Evolutionary conservation across 2,113 vertebrate genomes (phyloP), one percentile per base, ranked within the genome.

Genomic region (Passerina amoena): DNA sequence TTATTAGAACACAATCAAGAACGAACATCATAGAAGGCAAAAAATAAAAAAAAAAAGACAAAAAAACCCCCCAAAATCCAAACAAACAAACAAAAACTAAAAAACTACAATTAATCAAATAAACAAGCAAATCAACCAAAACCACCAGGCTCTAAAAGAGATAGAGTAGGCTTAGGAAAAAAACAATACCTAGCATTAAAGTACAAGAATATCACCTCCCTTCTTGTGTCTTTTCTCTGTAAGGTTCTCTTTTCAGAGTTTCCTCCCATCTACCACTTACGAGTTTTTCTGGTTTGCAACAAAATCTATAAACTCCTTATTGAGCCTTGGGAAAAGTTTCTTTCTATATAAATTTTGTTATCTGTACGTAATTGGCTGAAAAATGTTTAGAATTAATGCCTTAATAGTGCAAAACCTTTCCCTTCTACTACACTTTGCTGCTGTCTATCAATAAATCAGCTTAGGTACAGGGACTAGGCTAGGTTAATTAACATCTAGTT

Each of bases 111-210:
- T 35, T 33, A 20, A 33, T 25, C 17, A 44, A 30, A 6, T 24
- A 68, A 60, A 2, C 16, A 56, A 56, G 37, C 4, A n/a, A 65
- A 57, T 10, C 25, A 69, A 25, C 6, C 20, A 14, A 35, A 51
- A 25, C 0, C 7, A 15, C 6, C 30, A 57, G 4, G 2, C 6
- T 68, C 33, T 42, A 23, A 59, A 18, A 70, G 21, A 48, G 6
- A 44, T 5, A 14, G 3, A 83, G 5, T 31, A 45, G 14, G 11
- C n/a, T 77, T 47, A 72, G 10, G 81, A 84, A 68, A 11, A 37
- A 93, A 35, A 5, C 11, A 44, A 6, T 69, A 7, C 28, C 23
- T 65, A 51, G 2, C 10, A 48, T 48, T 44, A 78, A 14, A 90
- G 3, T 24, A 57, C 10, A 84, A 81, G 45, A 30, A 28, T 42